phyloP scores from a whole-genome alignment of 2,888 invertebrate genomes.

The Drosophila nr. perissopoda region DNA sequence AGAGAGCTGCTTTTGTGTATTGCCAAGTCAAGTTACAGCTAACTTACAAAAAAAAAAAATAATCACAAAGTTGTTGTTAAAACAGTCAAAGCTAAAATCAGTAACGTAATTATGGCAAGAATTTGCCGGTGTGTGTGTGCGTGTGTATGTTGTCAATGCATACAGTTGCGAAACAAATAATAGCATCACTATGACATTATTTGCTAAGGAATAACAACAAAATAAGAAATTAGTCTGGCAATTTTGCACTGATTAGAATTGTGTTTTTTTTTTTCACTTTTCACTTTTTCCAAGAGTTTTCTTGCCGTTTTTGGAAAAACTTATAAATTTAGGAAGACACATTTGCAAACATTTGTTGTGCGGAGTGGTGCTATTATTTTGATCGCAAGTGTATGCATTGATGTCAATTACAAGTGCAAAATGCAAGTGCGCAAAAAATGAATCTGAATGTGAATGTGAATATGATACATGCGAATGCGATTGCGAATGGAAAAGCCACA shows the following conservation, averaged over 20 bases:
- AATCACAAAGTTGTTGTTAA: constrained; percentile 9
- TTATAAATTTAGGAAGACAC: too few relatives aligned
- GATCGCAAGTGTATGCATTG: constrained; percentile 1
- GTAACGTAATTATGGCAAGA: constrained; percentile 41
- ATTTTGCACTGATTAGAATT: not conserved
- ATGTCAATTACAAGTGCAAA: constrained; percentile 31
- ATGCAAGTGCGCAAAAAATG: constrained; percentile 60
- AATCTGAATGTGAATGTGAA: constrained; percentile 58
- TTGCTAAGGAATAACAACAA: not conserved
- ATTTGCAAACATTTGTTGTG: not conserved
- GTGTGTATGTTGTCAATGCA: constrained; percentile 4
- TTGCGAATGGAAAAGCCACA: constrained; percentile 64
- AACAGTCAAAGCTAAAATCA: constrained; percentile 30
- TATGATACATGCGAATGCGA: constrained; percentile 46
- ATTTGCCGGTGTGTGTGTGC: constrained; percentile 2
- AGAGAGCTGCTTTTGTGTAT: not conserved
- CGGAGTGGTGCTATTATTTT: not conserved
- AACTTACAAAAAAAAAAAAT: constrained; percentile 7
- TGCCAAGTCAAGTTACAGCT: constrained; percentile 8
- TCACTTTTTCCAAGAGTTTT: too few relatives aligned
- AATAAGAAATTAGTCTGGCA: not conserved
- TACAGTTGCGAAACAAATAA: not conserved
- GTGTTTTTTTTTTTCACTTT: too few relatives aligned
- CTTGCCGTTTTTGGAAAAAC: too few relatives aligned
- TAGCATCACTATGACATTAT: not conserved